Conservation (phyloP, 2,113 vertebrate species). For the Cavia aperea region DNA sequence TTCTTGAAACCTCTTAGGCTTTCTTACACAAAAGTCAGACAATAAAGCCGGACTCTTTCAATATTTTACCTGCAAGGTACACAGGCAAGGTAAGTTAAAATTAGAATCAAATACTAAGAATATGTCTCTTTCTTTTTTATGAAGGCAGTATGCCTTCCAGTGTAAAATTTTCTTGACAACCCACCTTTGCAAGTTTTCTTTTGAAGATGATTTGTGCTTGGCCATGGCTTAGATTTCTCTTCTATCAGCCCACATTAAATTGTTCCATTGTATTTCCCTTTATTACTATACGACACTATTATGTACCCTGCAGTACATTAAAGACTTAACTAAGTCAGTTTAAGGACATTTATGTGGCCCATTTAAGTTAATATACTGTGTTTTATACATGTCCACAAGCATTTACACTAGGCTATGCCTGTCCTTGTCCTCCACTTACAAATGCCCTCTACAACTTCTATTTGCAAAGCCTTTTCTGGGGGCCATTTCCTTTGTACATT, state of each 20-base stretch:
- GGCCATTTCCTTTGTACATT: not conserved
- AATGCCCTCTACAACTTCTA: not conserved
- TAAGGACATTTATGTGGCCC: not conserved
- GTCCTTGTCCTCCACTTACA: not conserved
- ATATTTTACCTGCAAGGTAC: not conserved
- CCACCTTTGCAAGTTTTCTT: slow-evolving; percentile 31
- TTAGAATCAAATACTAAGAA: not conserved
- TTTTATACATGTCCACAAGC: not conserved
- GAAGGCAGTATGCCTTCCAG: not conserved
- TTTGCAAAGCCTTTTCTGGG: not conserved
- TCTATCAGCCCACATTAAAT: not conserved
- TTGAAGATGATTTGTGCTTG: slow-evolving; percentile 9
- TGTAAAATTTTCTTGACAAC: slow-evolving; percentile 25
- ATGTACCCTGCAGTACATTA: not conserved
- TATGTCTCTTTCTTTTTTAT: not conserved
- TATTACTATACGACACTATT: not conserved
- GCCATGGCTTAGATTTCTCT: not conserved
- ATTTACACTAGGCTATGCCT: not conserved
- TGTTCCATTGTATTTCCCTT: not conserved
- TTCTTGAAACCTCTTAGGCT: not conserved
- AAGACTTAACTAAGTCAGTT: not conserved
- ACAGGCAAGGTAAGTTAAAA: not conserved
- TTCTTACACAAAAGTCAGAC: not conserved
- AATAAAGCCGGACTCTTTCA: not conserved
- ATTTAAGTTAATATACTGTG: not conserved